A percentile compares a stretch with the other conserved stretches of the same genome.
Evolutionary conservation across 2,113 vertebrate species (phyloP).

Genomic region (Bungarus multicinctus): DNA sequence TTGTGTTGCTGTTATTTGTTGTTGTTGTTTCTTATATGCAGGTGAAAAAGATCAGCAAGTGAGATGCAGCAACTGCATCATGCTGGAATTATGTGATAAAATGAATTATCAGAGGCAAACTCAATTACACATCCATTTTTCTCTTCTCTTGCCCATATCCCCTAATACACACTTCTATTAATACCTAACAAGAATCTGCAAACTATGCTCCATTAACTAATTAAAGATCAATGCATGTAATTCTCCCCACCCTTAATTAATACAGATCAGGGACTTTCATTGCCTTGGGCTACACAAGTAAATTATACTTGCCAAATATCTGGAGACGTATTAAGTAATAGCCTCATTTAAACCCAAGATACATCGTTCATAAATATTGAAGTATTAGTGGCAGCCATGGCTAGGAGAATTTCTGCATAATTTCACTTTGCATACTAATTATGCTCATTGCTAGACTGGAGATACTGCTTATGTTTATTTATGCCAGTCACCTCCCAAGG

Average conservation of each 20-base stretch:
- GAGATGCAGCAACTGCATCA: slow-evolving; percentile 5
- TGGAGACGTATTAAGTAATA: slow-evolving; percentile 54
- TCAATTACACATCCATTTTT: slow-evolving; percentile 44
- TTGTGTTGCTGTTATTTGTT: background rate
- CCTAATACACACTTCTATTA: slow-evolving; percentile 18
- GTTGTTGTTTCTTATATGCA: background rate
- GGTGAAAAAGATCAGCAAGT: background rate
- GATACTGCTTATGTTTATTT: background rate
- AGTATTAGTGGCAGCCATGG: background rate
- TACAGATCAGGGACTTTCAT: slow-evolving; percentile 61
- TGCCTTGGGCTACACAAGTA: slow-evolving; percentile 57
- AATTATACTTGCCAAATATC: slow-evolving; percentile 59
- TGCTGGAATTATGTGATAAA: slow-evolving; percentile 37
- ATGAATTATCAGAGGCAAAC: slow-evolving; percentile 46
- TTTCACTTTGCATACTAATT: background rate
- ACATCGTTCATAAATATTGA: slow-evolving; percentile 37
- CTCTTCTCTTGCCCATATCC: slow-evolving; percentile 35
- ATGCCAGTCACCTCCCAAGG: background rate
- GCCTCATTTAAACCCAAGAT: slow-evolving; percentile 55
- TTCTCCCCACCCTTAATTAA: slow-evolving; percentile 45
- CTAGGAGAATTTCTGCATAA: background rate
- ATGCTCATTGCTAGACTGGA: background rate
- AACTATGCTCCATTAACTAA: slow-evolving; percentile 54
- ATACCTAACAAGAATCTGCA: slow-evolving; percentile 55
- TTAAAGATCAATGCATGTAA: slow-evolving; percentile 54